Evolutionary conservation across 2,888 invertebrate genomes (phyloP).

Genomic region (Agrochola lychnidis): DNA sequence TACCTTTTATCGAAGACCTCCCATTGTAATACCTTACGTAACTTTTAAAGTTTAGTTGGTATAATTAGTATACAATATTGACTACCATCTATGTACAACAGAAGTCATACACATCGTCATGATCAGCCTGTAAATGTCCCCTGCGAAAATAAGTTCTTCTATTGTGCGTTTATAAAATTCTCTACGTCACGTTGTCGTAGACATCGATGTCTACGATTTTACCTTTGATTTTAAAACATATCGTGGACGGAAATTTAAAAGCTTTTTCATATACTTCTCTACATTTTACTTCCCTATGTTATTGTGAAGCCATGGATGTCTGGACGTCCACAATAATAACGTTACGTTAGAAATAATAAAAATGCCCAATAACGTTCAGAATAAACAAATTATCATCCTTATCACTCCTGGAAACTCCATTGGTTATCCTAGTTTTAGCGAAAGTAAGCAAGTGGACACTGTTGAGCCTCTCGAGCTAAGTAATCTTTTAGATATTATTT

Average conservation of each 20-base stretch:
- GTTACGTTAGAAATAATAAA: no score
- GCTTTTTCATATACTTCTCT: not conserved
- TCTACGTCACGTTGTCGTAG: not conserved
- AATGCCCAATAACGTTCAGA: no score
- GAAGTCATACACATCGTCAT: not conserved
- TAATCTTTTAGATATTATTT: not conserved
- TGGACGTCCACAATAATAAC: no score
- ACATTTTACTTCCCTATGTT: not conserved
- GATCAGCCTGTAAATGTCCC: not conserved
- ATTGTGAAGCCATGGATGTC: no score
- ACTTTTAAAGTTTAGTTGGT: not conserved
- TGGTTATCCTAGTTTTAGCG: not conserved
- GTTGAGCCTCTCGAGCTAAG: no score
- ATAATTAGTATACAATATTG: not conserved
- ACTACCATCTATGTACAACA: not conserved
- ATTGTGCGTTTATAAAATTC: not conserved
- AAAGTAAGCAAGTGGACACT: not conserved
- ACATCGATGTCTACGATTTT: not conserved
- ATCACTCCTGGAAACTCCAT: not conserved
- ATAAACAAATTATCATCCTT: not conserved
- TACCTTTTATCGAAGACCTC: constrained; percentile 31
- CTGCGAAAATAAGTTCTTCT: not conserved
- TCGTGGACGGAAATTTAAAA: not conserved
- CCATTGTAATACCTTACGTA: constrained; percentile 24
- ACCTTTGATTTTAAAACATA: no score